These are phyloP conservation scores for Lipophrys pholis DNA, from an alignment of 2,113 vertebrate genomes.

Conservation along the genomic window DNA sequence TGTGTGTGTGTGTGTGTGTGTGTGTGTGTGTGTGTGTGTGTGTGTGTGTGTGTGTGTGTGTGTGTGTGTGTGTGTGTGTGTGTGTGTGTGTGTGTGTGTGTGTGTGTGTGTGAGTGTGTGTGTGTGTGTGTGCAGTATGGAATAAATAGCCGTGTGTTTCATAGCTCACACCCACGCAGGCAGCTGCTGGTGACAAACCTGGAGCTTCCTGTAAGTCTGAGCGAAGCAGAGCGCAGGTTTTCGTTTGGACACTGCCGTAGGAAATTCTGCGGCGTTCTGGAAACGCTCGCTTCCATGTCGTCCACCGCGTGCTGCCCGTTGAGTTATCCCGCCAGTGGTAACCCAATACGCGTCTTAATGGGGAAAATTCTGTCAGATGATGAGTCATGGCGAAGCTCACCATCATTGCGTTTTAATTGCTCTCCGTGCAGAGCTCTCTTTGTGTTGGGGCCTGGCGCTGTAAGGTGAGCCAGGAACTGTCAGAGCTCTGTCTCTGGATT, in stretches of 20 bases:
- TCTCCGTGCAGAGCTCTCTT: slow-evolving; percentile 54
- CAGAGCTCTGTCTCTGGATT: slow-evolving; percentile 17
- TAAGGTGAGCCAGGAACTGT: slow-evolving; percentile 6
- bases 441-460: slow-evolving; percentile 26
- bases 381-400: slow-evolving; percentile 68
- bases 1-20: not conserved
- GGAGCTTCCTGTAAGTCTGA: slow-evolving; percentile 29
- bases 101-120: slow-evolving; percentile 31
- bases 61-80: too few relatives aligned
- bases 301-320: slow-evolving; percentile 69
- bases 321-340: slow-evolving; percentile 62
- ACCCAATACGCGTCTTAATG: slow-evolving; percentile 64
- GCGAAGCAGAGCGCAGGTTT: slow-evolving; percentile 43
- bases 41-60: too few relatives aligned
- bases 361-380: slow-evolving; percentile 61
- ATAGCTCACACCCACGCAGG: slow-evolving; percentile 52
- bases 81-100: too few relatives aligned
- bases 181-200: slow-evolving; percentile 51
- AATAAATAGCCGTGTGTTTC: slow-evolving; percentile 29
- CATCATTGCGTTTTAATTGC: slow-evolving; percentile 73
- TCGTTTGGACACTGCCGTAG: slow-evolving; percentile 58
- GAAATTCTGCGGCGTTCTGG: slow-evolving; percentile 73
- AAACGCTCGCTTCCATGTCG: slow-evolving; percentile 68
- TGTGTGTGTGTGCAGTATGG: slow-evolving; percentile 30
- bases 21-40: too few relatives aligned